phyloP scores from a whole-genome alignment of 2,113 vertebrate genomes.

The Edolisoma coerulescens region DNA sequence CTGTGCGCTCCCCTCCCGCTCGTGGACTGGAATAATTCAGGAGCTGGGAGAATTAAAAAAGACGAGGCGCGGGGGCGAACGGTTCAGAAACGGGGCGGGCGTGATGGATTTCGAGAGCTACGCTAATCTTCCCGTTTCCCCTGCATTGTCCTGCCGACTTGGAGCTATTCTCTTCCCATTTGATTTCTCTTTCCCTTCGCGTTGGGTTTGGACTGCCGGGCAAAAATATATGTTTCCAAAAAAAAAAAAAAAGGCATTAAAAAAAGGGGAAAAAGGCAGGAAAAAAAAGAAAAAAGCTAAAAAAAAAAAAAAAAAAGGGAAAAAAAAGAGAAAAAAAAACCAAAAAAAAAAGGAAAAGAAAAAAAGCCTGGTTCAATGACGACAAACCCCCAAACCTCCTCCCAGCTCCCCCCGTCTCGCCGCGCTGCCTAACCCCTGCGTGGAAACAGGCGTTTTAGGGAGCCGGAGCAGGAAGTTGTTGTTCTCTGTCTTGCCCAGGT shows the following conservation, averaged over 20 bases:
- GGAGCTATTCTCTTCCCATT: constrained; percentile 24
- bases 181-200: background rate
- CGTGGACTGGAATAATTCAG: constrained; percentile 64
- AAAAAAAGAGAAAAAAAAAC: background rate
- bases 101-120: constrained; percentile 35
- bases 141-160: constrained; percentile 57
- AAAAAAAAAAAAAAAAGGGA: background rate
- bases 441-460: constrained; percentile 63
- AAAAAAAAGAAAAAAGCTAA: background rate
- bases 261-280: background rate
- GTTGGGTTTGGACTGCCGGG: constrained; percentile 35
- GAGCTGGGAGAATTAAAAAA: constrained; percentile 53
- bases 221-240: background rate
- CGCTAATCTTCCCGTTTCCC: constrained; percentile 44
- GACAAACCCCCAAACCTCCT: constrained; percentile 63
- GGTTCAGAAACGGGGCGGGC: constrained; percentile 19
- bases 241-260: background rate
- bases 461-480: constrained; percentile 65
- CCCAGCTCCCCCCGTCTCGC: constrained; percentile 44
- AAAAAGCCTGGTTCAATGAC: constrained; percentile 44
- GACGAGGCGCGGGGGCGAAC: constrained; percentile 8
- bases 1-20: constrained; percentile 49
- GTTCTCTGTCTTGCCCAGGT: constrained; percentile 58
- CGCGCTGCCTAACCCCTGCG: constrained; percentile 49
- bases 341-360: background rate